phyloP scores from a whole-genome alignment of 1,140 invertebrate species.

The Theocolax elegans region DNA sequence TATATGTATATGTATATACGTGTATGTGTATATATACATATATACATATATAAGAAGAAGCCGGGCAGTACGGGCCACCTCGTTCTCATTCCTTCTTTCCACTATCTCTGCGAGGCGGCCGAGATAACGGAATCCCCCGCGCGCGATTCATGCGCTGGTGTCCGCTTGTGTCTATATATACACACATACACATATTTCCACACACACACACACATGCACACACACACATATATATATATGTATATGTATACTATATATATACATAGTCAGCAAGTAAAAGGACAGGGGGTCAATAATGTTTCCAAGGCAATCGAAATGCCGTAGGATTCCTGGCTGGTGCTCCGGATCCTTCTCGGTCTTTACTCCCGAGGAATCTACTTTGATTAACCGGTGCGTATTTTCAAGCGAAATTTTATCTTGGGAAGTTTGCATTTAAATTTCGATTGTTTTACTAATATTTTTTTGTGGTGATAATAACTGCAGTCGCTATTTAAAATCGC shows the following conservation, averaged over 20 bases:
- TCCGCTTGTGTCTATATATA: slow-evolving; percentile 6
- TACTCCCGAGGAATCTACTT: too few species aligned
- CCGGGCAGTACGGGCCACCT: slow-evolving; percentile 13
- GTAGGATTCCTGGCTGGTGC: background rate
- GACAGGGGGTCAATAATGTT: slow-evolving; percentile 43
- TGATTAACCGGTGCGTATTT: too few species aligned
- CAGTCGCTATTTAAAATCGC: too few species aligned
- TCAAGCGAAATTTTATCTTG: too few species aligned
- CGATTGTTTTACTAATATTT: too few species aligned
- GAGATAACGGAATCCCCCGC: slow-evolving; percentile 53
- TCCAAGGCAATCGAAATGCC: slow-evolving; percentile 15
- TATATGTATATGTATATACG: too few species aligned
- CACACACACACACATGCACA: background rate
- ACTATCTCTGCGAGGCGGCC: slow-evolving; percentile 42
- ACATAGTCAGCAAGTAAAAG: slow-evolving; percentile 19
- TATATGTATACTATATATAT: too few species aligned
- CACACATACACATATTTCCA: background rate
- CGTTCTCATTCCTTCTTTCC: slow-evolving; percentile 43
- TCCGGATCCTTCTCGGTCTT: background rate
- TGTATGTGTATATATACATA: too few species aligned
- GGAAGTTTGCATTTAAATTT: too few species aligned
- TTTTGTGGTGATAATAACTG: too few species aligned
- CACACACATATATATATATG: background rate
- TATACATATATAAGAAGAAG: too few species aligned
- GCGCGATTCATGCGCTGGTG: background rate